Conservation (phyloP, 2,113 vertebrate genomes). For the Prietella phreatophila region DNA sequence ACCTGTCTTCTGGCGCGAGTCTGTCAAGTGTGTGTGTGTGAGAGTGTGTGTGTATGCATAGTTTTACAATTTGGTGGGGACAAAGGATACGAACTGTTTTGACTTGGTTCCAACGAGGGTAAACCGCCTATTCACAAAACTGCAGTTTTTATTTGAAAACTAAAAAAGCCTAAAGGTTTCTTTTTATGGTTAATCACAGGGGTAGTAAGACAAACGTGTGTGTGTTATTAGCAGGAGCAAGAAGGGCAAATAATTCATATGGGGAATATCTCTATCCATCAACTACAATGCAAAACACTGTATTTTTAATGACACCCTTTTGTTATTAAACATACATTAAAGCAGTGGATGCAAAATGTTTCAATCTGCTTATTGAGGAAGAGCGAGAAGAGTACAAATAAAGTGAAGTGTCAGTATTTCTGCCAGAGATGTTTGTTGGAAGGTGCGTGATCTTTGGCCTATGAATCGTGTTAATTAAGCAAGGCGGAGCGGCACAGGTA, state of each 20-base stretch:
- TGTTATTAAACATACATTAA: neutral
- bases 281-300: neutral
- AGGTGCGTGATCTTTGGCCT: constrained; percentile 35
- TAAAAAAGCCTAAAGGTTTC: neutral
- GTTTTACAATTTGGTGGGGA: neutral
- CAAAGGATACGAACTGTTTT: neutral
- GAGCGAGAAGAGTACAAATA: neutral
- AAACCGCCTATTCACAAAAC: neutral
- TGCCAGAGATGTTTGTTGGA: constrained; percentile 1
- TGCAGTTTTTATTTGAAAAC: neutral
- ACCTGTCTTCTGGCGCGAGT: constrained; percentile 35
- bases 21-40: neutral
- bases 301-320: neutral
- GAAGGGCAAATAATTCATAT: neutral
- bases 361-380: neutral
- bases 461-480: constrained; percentile 28
- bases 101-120: neutral
- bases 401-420: constrained; percentile 3
- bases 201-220: neutral
- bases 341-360: neutral
- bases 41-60: neutral
- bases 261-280: neutral
- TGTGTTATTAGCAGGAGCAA: neutral
- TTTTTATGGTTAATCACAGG: neutral
- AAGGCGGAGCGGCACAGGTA: constrained; percentile 38